Conservation (phyloP, 2,797 vertebrate genomes). For the Sebastes steindachneri region DNA sequence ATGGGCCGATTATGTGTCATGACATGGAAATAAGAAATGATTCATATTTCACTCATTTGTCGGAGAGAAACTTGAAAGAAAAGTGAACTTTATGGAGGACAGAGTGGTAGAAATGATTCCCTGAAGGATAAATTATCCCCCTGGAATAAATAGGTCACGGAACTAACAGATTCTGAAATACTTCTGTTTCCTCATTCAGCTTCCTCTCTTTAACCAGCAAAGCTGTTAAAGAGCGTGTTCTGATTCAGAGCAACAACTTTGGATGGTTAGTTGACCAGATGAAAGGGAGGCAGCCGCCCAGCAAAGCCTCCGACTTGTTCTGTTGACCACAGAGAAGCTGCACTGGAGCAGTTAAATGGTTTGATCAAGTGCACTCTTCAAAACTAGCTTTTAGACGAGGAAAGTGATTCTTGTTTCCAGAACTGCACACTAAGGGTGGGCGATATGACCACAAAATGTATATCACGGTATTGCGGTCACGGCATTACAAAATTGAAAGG, state of each 20-base stretch:
- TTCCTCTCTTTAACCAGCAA: background rate
- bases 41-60: constrained; percentile 13
- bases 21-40: constrained; percentile 18
- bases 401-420: background rate
- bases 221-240: background rate
- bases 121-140: background rate
- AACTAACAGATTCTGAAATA: background rate
- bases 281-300: background rate
- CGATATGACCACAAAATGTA: no score
- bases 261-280: constrained; percentile 12
- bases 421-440: background rate
- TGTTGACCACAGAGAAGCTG: constrained; percentile 29
- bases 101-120: background rate
- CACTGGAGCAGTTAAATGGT: constrained; percentile 33
- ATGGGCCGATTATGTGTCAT: constrained; percentile 29
- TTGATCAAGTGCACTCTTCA: background rate
- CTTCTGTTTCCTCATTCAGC: background rate
- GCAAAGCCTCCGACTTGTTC: constrained; percentile 13
- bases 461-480: no score
- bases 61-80: background rate
- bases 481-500: no score
- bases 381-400: background rate
- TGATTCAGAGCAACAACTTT: constrained; percentile 6
- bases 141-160: background rate
- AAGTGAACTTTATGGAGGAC: background rate